Evolutionary conservation across 2,113 vertebrate genomes (phyloP).

Genomic region (Agapornis roseicollis): DNA sequence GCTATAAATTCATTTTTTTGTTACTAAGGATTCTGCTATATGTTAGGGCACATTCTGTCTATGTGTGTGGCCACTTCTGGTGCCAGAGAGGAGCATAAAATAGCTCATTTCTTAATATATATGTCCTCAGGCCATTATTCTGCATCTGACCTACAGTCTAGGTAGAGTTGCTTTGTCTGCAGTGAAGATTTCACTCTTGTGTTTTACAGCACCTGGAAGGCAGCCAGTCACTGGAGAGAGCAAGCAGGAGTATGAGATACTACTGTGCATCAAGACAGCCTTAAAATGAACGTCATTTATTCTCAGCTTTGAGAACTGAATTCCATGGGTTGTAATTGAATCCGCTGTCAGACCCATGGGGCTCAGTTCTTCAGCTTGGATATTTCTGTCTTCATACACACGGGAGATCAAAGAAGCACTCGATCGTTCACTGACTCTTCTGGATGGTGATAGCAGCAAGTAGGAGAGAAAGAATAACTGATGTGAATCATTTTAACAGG

Average conservation of each 20-base stretch:
- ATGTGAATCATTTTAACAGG: background rate
- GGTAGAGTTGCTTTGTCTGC: background rate
- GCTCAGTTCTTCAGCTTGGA: slow-evolving; percentile 78
- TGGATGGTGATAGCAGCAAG: background rate
- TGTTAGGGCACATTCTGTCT: background rate
- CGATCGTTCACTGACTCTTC: background rate
- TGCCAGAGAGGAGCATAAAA: background rate
- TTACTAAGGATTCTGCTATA: background rate
- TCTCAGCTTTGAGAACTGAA: slow-evolving; percentile 82
- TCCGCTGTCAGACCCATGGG: slow-evolving; percentile 65
- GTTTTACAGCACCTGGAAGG: slow-evolving; percentile 45
- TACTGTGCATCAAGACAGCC: background rate
- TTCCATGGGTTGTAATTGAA: slow-evolving; percentile 76
- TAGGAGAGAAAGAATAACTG: background rate
- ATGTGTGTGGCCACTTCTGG: background rate
- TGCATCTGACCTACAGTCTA: background rate
- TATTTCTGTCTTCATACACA: slow-evolving; percentile 58
- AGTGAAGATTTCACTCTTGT: slow-evolving; percentile 27
- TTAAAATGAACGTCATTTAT: slow-evolving; percentile 20
- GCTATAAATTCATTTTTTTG: background rate
- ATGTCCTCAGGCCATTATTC: background rate
- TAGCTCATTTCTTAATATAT: background rate
- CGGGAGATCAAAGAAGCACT: background rate
- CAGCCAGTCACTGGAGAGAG: background rate
- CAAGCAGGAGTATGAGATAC: background rate